Conservation (phyloP, 2,888 invertebrate genomes). For the Villa cingulata region DNA sequence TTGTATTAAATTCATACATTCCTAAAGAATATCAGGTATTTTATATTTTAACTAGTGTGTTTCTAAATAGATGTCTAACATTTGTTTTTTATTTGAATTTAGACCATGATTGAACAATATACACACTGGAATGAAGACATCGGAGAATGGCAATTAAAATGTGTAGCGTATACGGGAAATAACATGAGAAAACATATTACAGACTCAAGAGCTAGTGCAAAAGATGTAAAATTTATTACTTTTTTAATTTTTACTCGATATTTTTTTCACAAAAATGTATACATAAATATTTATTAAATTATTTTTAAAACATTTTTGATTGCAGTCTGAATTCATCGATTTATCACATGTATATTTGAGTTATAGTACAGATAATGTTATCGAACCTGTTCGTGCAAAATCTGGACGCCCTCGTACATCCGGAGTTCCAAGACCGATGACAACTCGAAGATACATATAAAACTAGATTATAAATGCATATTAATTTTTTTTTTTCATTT, state of each 20-base stretch:
- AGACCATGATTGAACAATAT: conserved; percentile 80
- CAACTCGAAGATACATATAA: conserved; percentile 21
- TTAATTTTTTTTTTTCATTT: too few species aligned
- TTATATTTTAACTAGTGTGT: neutral
- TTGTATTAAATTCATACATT: conserved; percentile 85
- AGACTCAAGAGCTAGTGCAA: conserved; percentile 30
- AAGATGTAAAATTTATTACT: conserved; percentile 21
- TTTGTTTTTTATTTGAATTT: conserved; percentile 14
- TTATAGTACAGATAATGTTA: conserved; percentile 44
- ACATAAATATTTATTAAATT: too few species aligned
- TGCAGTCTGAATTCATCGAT: conserved; percentile 44
- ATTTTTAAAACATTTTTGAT: conserved; percentile 15
- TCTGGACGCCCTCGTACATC: conserved; percentile 40
- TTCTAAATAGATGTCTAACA: neutral
- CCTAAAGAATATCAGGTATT: conserved; percentile 81
- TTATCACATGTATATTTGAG: conserved; percentile 53
- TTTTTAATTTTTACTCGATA: neutral
- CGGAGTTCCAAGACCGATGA: conserved; percentile 42
- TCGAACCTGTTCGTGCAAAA: conserved; percentile 41
- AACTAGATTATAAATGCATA: too few species aligned
- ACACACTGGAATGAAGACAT: conserved; percentile 97
- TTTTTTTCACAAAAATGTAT: neutral
- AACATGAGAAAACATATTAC: conserved; percentile 73
- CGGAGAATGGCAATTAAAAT: conserved; percentile 95
- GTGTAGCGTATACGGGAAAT: conserved; percentile 97